These are phyloP conservation scores for Austrofundulus limnaeus DNA, from an alignment of 2,113 vertebrate genomes.

Conservation along the genomic window DNA sequence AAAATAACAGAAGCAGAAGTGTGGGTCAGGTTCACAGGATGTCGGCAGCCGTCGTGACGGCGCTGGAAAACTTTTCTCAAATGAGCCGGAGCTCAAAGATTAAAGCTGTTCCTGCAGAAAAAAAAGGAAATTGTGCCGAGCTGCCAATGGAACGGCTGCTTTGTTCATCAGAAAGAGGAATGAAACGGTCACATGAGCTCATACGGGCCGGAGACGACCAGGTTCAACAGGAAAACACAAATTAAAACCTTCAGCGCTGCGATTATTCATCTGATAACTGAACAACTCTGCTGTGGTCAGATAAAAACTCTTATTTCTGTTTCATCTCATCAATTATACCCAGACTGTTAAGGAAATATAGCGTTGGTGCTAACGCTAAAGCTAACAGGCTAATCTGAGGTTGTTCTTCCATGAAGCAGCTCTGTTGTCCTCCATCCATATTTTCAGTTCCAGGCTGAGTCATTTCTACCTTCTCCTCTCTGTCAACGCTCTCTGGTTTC, in stretches of 20 bases:
- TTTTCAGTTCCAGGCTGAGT: too few relatives aligned
- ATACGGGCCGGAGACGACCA: too few relatives aligned
- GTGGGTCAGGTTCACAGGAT: slow-evolving; percentile 6
- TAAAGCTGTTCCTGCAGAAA: slow-evolving; percentile 28
- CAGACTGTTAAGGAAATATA: too few relatives aligned
- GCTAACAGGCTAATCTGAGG: too few relatives aligned
- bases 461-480: too few relatives aligned
- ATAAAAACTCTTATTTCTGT: too few relatives aligned
- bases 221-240: not conserved
- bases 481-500: too few relatives aligned
- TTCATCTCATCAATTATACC: too few relatives aligned
- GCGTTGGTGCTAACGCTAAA: too few relatives aligned
- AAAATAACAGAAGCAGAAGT: slow-evolving; percentile 5
- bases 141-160: slow-evolving; percentile 51
- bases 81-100: slow-evolving; percentile 21
- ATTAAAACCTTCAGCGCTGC: not conserved
- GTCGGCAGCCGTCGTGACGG: slow-evolving; percentile 3
- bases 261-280: not conserved
- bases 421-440: too few relatives aligned
- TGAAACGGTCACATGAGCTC: slow-evolving; percentile 21
- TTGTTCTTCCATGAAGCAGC: too few relatives aligned
- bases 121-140: slow-evolving; percentile 1
- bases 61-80: slow-evolving; percentile 30
- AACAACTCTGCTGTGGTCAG: not conserved
- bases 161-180: slow-evolving; percentile 36